Evolutionary conservation across 2,797 vertebrate genomes (phyloP).

Genomic region (Jordanella pulchra): DNA sequence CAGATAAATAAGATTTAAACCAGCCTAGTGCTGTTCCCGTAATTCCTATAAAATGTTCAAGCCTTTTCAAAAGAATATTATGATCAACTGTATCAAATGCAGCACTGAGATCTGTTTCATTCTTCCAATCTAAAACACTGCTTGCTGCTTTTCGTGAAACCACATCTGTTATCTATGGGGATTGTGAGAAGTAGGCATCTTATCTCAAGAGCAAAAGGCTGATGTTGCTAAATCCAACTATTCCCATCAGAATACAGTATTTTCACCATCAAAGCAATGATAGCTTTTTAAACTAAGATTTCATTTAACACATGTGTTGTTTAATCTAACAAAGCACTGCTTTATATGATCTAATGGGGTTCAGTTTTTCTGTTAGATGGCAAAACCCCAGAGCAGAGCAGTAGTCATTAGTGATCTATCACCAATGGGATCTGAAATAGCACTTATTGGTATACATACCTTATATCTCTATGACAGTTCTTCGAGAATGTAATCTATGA

Average conservation of each 20-base stretch:
- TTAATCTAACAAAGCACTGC: slow-evolving; percentile 79
- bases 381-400: slow-evolving; percentile 59
- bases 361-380: slow-evolving; percentile 25
- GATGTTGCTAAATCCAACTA: slow-evolving; percentile 69
- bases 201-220: slow-evolving; percentile 21
- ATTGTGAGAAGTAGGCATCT: slow-evolving; percentile 36
- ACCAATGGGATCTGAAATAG: slow-evolving; percentile 57
- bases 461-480: slow-evolving; percentile 59
- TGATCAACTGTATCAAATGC: too few species aligned
- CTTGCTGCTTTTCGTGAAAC: slow-evolving; percentile 34
- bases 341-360: slow-evolving; percentile 50
- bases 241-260: slow-evolving; percentile 70
- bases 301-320: slow-evolving; percentile 77
- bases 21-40: too few species aligned
- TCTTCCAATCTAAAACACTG: slow-evolving; percentile 38
- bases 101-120: slow-evolving; percentile 47
- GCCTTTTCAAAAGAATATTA: too few species aligned
- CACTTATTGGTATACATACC: slow-evolving; percentile 74
- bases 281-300: slow-evolving; percentile 83
- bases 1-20: too few species aligned
- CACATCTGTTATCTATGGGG: slow-evolving; percentile 23
- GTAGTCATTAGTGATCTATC: slow-evolving; percentile 71
- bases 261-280: slow-evolving; percentile 70
- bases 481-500: slow-evolving; percentile 64
- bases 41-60: too few species aligned